phyloP scores from a whole-genome alignment of 2,113 vertebrate genomes.

The Actenoides lindsayi region DNA sequence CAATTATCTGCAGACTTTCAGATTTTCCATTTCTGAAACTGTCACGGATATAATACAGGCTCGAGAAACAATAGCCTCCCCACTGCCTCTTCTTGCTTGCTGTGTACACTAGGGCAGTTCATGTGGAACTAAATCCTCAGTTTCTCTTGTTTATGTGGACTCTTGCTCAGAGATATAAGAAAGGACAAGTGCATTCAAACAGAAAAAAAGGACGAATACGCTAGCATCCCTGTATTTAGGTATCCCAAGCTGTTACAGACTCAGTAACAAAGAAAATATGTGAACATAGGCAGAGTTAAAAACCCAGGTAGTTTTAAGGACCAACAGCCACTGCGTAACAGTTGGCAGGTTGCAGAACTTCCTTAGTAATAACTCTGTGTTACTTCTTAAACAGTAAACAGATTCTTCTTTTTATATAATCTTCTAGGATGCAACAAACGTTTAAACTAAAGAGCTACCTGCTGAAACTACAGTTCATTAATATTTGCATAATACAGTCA shows the following conservation, averaged over 20 bases:
- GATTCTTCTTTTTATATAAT: neutral
- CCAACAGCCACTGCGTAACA: fast-evolving
- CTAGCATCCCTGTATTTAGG: neutral
- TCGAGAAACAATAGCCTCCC: neutral
- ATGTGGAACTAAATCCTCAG: neutral
- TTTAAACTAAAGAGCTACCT: neutral
- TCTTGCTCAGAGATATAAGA: fast-evolving
- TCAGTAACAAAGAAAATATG: fast-evolving
- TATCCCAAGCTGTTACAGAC: neutral
- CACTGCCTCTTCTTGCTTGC: neutral
- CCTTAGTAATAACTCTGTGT: neutral
- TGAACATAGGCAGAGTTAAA: neutral
- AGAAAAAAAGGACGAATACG: neutral
- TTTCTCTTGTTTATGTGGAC: neutral
- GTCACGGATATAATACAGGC: neutral
- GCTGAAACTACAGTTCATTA: neutral
- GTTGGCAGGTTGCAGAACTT: neutral
- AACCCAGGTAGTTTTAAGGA: neutral
- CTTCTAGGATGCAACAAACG: neutral
- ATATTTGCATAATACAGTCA: neutral
- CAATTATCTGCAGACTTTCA: neutral
- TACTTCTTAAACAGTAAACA: neutral
- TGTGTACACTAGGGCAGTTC: neutral
- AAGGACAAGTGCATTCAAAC: neutral
- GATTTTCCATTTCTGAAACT: neutral